Conservation (phyloP, 2,797 vertebrate genomes). For the Amblyraja radiata region DNA sequence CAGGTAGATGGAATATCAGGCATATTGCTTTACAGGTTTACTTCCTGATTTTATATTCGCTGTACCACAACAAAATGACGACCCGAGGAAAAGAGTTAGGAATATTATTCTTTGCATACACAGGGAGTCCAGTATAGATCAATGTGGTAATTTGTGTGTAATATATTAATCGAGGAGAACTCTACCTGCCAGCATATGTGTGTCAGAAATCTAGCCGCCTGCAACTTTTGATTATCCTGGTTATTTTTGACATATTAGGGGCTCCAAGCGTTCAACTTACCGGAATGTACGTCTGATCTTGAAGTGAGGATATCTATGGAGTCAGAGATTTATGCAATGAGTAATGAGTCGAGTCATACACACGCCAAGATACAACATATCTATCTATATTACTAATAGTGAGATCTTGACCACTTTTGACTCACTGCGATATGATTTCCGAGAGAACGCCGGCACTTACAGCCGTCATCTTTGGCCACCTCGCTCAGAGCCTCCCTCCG, state of each 20-base stretch:
- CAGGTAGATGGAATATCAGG: background rate
- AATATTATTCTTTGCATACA: background rate
- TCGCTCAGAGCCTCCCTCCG: too few species aligned
- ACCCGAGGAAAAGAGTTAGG: background rate
- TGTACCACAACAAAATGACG: background rate
- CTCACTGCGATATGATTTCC: too few species aligned
- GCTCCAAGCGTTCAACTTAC: background rate
- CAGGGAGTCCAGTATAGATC: background rate
- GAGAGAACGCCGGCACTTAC: too few species aligned
- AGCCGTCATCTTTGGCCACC: too few species aligned
- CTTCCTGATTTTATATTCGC: background rate
- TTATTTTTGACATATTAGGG: background rate
- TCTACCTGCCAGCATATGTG: too few species aligned
- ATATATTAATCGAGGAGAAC: background rate
- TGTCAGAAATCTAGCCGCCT: too few species aligned
- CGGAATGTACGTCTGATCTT: background rate
- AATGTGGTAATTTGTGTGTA: background rate
- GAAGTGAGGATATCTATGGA: background rate
- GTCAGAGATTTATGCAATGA: background rate
- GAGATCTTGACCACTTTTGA: too few species aligned
- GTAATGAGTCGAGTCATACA: too few species aligned
- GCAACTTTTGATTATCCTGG: background rate
- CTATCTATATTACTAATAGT: too few species aligned
- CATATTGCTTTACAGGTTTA: background rate
- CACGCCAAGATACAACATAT: too few species aligned